These are phyloP conservation scores for Cichladusa arquata DNA, from an alignment of 2,113 vertebrate genomes.

Conservation along the genomic window DNA sequence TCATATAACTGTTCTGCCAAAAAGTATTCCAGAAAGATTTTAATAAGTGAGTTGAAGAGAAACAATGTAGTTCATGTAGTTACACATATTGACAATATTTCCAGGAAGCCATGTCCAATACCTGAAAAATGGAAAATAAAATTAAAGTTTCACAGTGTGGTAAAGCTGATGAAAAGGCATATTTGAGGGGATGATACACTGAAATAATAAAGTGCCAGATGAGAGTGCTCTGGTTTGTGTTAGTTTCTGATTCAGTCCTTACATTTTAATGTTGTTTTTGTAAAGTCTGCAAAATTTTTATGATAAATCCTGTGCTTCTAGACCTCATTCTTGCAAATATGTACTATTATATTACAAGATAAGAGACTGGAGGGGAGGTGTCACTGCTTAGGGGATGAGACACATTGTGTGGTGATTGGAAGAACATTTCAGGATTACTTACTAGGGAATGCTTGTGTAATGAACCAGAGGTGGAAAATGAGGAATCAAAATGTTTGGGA, in stretches of 20 bases:
- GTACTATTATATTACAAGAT: background rate
- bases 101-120: background rate
- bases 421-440: background rate
- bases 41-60: background rate
- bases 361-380: fast-evolving
- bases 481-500: background rate
- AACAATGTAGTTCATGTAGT: background rate
- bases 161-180: background rate
- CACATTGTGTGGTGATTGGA: background rate
- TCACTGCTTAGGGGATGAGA: background rate
- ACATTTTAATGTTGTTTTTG: background rate
- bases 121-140: background rate
- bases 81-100: background rate
- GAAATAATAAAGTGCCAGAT: background rate
- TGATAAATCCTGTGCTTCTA: background rate
- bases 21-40: background rate
- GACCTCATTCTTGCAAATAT: background rate
- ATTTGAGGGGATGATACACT: background rate
- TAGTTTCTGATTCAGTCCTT: background rate
- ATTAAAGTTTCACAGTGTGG: background rate
- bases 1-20: background rate
- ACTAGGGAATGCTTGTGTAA: background rate
- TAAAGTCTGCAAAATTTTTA: background rate
- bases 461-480: background rate
- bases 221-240: background rate